phyloP scores from a whole-genome alignment of 2,888 invertebrate genomes.

The Chirona hameri region DNA sequence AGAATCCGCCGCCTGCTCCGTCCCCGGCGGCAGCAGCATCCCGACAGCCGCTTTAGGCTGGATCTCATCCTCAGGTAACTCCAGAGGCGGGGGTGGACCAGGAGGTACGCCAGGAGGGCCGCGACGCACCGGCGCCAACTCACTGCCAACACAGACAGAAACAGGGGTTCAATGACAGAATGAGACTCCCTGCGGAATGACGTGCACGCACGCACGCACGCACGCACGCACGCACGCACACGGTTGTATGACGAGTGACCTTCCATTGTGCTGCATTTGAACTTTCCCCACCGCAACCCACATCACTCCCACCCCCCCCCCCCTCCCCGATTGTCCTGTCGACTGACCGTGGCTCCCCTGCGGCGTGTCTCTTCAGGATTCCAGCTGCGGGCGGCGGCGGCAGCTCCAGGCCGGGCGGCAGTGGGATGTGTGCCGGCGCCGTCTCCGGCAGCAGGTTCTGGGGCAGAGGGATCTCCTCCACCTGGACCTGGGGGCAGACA shows the following conservation, averaged over 20 bases:
- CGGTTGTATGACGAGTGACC: no score
- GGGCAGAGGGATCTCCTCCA: constrained; percentile 41
- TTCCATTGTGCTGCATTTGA: no score
- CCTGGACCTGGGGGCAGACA: constrained; percentile 30
- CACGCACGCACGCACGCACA: no score
- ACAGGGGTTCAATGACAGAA: no score
- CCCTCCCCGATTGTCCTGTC: neutral
- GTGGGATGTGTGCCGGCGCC: constrained; percentile 39
- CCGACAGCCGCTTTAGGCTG: neutral
- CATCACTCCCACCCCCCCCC: no score
- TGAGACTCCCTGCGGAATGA: no score
- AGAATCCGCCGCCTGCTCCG: constrained; percentile 44
- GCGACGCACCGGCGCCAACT: constrained; percentile 42
- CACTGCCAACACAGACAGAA: no score
- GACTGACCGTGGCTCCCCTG: neutral
- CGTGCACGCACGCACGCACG: no score
- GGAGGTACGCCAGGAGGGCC: constrained; percentile 38
- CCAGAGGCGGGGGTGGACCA: constrained; percentile 35
- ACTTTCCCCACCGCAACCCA: no score
- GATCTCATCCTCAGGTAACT: constrained; percentile 29
- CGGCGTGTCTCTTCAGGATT: constrained; percentile 70
- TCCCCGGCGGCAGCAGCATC: constrained; percentile 44
- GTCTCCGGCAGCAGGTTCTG: constrained; percentile 39
- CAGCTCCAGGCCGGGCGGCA: constrained; percentile 49
- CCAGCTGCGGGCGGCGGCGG: constrained; percentile 52